Conservation (phyloP, 2,113 vertebrate species). For the Lucifuga dentata region DNA sequence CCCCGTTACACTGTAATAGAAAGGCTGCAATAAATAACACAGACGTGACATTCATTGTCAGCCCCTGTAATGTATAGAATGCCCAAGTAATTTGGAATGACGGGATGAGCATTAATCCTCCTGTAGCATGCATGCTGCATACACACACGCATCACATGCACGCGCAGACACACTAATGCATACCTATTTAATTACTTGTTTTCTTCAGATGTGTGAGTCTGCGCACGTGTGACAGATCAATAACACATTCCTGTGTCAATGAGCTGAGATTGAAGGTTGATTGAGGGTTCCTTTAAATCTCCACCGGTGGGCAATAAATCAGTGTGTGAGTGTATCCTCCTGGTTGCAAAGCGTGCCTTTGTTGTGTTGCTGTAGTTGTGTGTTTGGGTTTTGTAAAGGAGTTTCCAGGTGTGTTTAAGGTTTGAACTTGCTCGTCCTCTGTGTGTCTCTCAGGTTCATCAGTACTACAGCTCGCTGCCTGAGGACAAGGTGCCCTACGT, state of each 20-base stretch:
- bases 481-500: constrained; percentile 99
- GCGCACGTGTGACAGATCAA: constrained; percentile 28
- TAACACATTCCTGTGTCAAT: constrained; percentile 68
- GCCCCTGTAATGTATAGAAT: constrained; percentile 56
- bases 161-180: not conserved
- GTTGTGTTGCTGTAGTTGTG: not conserved
- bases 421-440: not conserved
- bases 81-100: constrained; percentile 45
- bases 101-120: constrained; percentile 64
- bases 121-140: not conserved
- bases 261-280: constrained; percentile 63
- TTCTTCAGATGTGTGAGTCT: not conserved
- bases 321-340: constrained; percentile 27
- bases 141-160: not conserved
- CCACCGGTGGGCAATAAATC: constrained; percentile 78
- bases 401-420: not conserved
- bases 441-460: constrained; percentile 88
- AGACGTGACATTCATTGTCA: constrained; percentile 59
- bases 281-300: constrained; percentile 81
- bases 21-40: constrained; percentile 59
- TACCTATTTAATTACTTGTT: constrained; percentile 6
- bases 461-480: constrained; percentile 97
- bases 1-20: constrained; percentile 67
- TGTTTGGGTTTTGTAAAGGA: not conserved
- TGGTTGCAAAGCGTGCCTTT: constrained; percentile 9